A percentile compares a stretch with the other conserved stretches of the same genome.
Evolutionary conservation across 2,888 invertebrate species (phyloP).

Genomic region (Labia minor): DNA sequence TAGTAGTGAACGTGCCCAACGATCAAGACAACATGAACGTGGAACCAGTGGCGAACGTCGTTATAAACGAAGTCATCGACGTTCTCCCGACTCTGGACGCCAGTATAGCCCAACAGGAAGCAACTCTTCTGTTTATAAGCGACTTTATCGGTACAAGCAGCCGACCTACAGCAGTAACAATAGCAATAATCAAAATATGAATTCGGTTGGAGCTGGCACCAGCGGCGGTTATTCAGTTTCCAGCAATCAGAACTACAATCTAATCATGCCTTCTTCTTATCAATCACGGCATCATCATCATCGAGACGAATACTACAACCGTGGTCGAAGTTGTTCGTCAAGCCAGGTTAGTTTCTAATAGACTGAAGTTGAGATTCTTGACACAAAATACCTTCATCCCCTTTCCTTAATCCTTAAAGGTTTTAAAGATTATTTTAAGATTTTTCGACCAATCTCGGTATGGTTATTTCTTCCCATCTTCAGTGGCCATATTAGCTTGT

Average conservation of each 20-base stretch:
- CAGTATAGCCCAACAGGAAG: not conserved
- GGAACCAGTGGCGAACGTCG: constrained; percentile 70
- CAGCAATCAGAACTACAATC: not conserved
- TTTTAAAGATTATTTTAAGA: not conserved
- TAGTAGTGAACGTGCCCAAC: constrained; percentile 49
- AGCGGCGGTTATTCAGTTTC: not conserved
- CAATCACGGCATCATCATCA: not conserved
- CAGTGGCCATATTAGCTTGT: not conserved
- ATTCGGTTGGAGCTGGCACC: constrained; percentile 20
- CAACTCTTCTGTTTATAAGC: not conserved
- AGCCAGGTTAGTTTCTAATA: not conserved
- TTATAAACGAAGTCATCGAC: constrained; percentile 73
- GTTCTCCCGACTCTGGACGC: constrained; percentile 46
- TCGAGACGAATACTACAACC: not conserved
- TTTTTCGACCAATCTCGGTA: not conserved
- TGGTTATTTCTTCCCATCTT: not conserved
- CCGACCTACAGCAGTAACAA: not conserved
- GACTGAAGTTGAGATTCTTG: not conserved
- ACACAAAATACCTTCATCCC: not conserved
- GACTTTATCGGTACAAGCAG: constrained; percentile 40
- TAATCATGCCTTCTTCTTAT: not conserved
- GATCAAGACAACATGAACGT: constrained; percentile 53
- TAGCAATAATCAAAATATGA: constrained; percentile 23
- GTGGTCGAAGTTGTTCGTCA: not conserved
- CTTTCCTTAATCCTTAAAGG: not conserved